Percentiles rank a stretch among this genome's conserved stretches.
Evolutionary conservation across 2,888 invertebrate genomes (phyloP).

Genomic region (Athrips mouffetella): DNA sequence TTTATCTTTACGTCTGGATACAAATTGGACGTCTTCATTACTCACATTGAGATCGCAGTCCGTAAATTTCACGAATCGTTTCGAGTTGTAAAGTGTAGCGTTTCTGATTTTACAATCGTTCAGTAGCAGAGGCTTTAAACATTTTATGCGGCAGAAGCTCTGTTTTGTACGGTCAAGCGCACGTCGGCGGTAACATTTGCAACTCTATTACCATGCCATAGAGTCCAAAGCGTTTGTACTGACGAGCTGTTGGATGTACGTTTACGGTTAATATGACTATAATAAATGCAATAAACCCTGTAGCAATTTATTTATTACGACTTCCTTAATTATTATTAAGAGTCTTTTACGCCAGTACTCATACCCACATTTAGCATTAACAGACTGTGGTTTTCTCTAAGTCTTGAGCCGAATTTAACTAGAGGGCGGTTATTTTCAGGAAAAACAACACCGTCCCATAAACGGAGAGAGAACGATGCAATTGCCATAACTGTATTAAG

Average conservation of each 20-base stretch:
- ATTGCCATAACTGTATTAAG: too few relatives aligned
- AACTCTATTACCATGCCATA: too few relatives aligned
- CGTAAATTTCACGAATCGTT: slow-evolving; percentile 18
- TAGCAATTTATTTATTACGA: slow-evolving; percentile 11
- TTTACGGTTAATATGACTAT: slow-evolving; percentile 17
- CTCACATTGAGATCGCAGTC: slow-evolving; percentile 16
- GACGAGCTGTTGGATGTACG: too few relatives aligned
- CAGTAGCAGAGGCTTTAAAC: neutral
- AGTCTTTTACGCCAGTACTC: neutral
- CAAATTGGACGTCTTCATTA: slow-evolving; percentile 19
- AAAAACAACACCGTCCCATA: too few relatives aligned
- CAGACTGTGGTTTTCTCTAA: neutral
- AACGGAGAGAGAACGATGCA: too few relatives aligned
- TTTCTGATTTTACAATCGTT: neutral
- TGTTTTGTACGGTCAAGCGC: too few relatives aligned
- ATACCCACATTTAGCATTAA: neutral
- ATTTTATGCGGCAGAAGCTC: slow-evolving; percentile 1
- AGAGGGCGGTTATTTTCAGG: too few relatives aligned
- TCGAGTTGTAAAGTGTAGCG: neutral
- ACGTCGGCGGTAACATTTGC: too few relatives aligned
- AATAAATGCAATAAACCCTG: slow-evolving; percentile 1
- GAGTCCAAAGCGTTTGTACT: too few relatives aligned
- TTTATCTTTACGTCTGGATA: slow-evolving; percentile 4
- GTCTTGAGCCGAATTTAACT: too few relatives aligned
- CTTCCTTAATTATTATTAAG: slow-evolving; percentile 14